Evolutionary conservation across 1,140 invertebrate genomes (phyloP), one percentile per base, ranked within the genome.

Genomic region (Arion vulgaris): DNA sequence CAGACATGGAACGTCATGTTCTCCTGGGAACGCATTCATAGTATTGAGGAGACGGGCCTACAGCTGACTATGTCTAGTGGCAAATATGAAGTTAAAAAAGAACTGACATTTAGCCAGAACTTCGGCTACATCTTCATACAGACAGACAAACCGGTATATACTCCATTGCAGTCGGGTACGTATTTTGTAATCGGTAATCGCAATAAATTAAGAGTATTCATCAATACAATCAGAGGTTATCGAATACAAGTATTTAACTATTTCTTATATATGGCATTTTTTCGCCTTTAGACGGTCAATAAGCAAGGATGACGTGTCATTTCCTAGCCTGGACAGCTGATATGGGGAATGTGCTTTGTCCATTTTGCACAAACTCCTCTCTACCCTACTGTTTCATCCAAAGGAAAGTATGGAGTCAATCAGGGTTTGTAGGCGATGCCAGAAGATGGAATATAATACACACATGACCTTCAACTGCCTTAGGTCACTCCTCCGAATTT

Each of bases 71-170:
- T 51, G 73, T 32, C 19, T 2, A 75, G 73, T 17, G 41, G 32
- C 45, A 1, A 75, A 17, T 23, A 32, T 39, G n/a, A 51, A 15
- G 28, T 17, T 1, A 28, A 7, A 19, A 45, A 51, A n/a, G 11
- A 4, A 1, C 23, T 75, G 28, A 75, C 26, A 1, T 75, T 75
- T 28, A 26, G 15, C 1, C 49, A 71, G 41, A 32, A 62, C 28
- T 80, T 81, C 49, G 89, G 89, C 19, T 86, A 85, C 80, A 82
- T 90, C 32, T 86, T 90, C 73, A 87, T 90, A 62, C 89, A 90
- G 80, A 89, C 89, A 32, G 88, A 89, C 78, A 90, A 89, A 72
- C 86, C 88, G 19, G 84, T 89, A 13, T 90, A 90, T 80, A 89
- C 86, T 0, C 89, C 89, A 19, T 62, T 82, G 38, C 87, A 88